phyloP scores from a whole-genome alignment of 2,888 invertebrate species.

The Odontocerum albicorne region DNA sequence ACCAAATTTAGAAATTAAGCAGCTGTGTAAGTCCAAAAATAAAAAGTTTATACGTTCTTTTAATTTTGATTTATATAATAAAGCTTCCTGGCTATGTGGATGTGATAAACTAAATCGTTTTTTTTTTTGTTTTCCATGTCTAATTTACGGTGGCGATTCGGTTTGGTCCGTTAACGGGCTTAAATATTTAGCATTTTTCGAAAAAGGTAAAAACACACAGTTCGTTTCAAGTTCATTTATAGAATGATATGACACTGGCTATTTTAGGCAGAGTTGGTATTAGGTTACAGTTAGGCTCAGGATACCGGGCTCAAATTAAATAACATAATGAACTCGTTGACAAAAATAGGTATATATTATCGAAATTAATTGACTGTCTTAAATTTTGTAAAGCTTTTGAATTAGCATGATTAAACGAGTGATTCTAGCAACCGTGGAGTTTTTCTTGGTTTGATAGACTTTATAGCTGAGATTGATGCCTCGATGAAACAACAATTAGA shows the following conservation, averaged over 20 bases:
- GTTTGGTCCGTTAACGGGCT: slow-evolving; percentile 34
- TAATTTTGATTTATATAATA: slow-evolving; percentile 30
- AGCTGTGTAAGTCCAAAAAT: too few relatives aligned
- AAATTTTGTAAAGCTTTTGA: slow-evolving; percentile 42
- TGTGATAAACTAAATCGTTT: slow-evolving; percentile 33
- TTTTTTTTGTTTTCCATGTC: slow-evolving; percentile 39
- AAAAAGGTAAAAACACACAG: slow-evolving; percentile 1
- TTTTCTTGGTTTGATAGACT: slow-evolving; percentile 40
- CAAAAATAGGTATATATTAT: slow-evolving; percentile 38
- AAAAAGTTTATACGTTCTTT: slow-evolving; percentile 29
- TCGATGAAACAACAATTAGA: slow-evolving; percentile 38
- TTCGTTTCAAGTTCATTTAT: slow-evolving; percentile 31
- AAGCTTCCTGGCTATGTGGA: slow-evolving; percentile 36
- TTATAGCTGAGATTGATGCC: slow-evolving; percentile 38
- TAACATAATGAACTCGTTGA: slow-evolving; percentile 34
- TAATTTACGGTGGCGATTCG: slow-evolving; percentile 25
- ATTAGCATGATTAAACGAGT: slow-evolving; percentile 40
- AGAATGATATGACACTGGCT: slow-evolving; percentile 28
- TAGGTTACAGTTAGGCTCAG: background rate
- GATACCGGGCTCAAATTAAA: slow-evolving; percentile 18
- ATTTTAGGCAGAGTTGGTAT: background rate
- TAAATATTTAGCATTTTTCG: slow-evolving; percentile 25
- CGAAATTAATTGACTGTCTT: slow-evolving; percentile 41
- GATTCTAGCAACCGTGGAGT: slow-evolving; percentile 38
- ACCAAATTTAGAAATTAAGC: too few relatives aligned